Conservation (phyloP, 2,888 invertebrate genomes). For the Syrphus vitripennis region DNA sequence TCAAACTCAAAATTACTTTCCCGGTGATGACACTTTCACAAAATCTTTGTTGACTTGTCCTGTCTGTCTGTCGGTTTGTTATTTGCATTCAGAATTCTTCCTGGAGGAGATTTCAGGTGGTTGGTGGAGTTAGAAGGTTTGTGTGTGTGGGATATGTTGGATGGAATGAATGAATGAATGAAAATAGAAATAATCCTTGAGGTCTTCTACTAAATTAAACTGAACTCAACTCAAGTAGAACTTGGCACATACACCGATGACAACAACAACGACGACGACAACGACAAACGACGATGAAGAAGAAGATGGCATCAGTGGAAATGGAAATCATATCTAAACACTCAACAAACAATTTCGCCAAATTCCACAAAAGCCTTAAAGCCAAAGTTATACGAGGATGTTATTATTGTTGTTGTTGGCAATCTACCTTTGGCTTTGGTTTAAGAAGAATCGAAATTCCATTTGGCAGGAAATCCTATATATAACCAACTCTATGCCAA, state of each 20-base stretch:
- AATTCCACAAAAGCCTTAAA: constrained; percentile 46
- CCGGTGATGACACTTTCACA: not conserved
- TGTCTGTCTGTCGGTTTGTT: too few species aligned
- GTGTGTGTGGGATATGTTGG: too few species aligned
- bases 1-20: not conserved
- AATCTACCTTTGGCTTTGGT: constrained; percentile 12
- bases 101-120: not conserved
- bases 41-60: not conserved
- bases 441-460: constrained; percentile 36
- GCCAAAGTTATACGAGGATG: constrained; percentile 17
- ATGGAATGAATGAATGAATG: not conserved
- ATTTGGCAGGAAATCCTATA: constrained; percentile 14
- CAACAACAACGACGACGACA: not conserved
- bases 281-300: not conserved
- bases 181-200: constrained; percentile 17
- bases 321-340: constrained; percentile 34
- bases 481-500: constrained; percentile 3
- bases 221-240: constrained; percentile 32
- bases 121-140: not conserved
- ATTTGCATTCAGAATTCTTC: constrained; percentile 14
- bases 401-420: not conserved
- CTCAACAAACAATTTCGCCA: constrained; percentile 47
- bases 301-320: not conserved
- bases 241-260: not conserved
- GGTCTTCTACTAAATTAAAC: constrained; percentile 42